Evolutionary conservation across 1,140 invertebrate genomes (phyloP).

Genomic region (Zaprionus davidi): DNA sequence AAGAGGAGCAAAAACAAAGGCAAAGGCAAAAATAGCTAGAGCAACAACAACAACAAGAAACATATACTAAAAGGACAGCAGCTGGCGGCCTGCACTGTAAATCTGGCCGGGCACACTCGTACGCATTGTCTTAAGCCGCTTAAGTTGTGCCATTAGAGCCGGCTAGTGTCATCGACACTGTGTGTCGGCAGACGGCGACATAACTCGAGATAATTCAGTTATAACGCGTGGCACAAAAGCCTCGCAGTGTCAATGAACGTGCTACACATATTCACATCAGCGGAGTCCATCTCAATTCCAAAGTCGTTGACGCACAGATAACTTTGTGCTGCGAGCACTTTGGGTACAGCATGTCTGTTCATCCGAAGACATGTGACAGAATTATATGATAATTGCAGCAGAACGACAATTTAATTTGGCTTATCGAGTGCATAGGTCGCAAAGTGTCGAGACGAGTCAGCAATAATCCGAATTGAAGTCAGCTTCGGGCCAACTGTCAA

Average conservation of each 20-base stretch:
- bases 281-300: conserved; percentile 15
- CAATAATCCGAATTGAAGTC: conserved; percentile 34
- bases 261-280: conserved; percentile 50
- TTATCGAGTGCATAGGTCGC: conserved; percentile 39
- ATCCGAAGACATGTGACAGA: conserved; percentile 10
- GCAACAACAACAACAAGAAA: conserved; percentile 5
- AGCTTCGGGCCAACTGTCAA: conserved; percentile 19
- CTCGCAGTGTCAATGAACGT: conserved; percentile 66
- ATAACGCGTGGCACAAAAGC: conserved; percentile 48
- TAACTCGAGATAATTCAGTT: conserved; percentile 76
- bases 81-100: conserved; percentile 37
- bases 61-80: conserved; percentile 44
- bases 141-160: conserved; percentile 62
- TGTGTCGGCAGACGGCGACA: conserved; percentile 45
- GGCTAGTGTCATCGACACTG: conserved; percentile 65
- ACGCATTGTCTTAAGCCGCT: conserved; percentile 62
- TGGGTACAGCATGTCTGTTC: neutral
- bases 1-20: conserved; percentile 13
- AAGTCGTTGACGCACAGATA: conserved; percentile 47
- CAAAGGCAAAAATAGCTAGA: conserved; percentile 1
- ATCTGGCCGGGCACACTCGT: conserved; percentile 1
- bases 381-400: conserved; percentile 63
- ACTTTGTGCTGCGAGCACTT: conserved; percentile 16
- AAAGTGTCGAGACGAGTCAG: neutral
- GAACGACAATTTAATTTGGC: conserved; percentile 67